Evolutionary conservation across 2,888 invertebrate genomes (phyloP), one percentile per base, ranked within the genome.

Genomic region (Steromphala cineraria): DNA sequence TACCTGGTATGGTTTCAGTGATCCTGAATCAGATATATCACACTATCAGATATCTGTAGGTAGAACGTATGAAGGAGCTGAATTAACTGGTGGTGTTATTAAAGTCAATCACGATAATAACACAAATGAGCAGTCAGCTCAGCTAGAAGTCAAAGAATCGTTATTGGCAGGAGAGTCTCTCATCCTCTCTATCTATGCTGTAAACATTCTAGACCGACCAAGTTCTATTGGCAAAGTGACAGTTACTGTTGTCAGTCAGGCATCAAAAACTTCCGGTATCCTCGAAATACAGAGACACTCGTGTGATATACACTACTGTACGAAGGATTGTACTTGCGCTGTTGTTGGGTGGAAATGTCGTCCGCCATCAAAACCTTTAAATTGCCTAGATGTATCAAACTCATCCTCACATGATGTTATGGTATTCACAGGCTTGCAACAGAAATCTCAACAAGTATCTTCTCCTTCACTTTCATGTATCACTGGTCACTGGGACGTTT

Each of bases 161-260:
- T 19, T 85, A 17, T 4, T 15, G 15, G 24, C 67, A 8, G 84
- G 81, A 55, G 81, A 83, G n/a, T 40, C 78, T 19, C n/a, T 87
- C 84, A 5, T 53, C 36, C 21, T 79, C 17, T 36, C 79, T 24
- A 28, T 79, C 17, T 52, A 28, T 19, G 79, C 79, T 55, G 71
- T 28, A 40, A 79, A 79, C 46, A 19, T 5, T 40, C 67, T 36
- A n/a, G 52, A 36, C 28, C 21, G 86, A 21, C 80, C 67, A 21
- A 85, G 83, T 46, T 67, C 80, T 3, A 53, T 80, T 10, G 82
- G 82, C 2, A 83, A 83, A 62, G 81, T 83, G 0, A 84, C 76
- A 0, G 71, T 71, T 2, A 52, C 86, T n/a, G 82, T 84, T 2
- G 76, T 31, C 55, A 79, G 77, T 28, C 15, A 4, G 21, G 19